phyloP scores from a whole-genome alignment of 1,140 invertebrate genomes.

The Apis cerana region DNA sequence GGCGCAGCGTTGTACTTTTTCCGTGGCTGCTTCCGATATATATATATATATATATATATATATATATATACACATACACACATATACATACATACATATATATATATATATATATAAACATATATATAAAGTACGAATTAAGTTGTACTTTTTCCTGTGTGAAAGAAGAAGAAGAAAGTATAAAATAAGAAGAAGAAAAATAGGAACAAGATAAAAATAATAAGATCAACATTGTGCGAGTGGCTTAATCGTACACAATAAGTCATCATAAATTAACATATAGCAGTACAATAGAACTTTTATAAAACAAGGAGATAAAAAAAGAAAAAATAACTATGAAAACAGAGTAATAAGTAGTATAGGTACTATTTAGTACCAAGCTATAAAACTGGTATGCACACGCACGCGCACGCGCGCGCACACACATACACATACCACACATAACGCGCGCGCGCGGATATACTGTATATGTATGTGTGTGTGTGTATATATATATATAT shows the following conservation, averaged over 20 bases:
- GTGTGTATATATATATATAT: background rate
- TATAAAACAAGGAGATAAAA: conserved; percentile 49
- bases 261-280: background rate
- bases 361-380: conserved; percentile 46
- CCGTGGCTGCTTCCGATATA: conserved; percentile 13
- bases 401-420: no score
- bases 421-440: no score
- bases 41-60: background rate
- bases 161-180: background rate
- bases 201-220: background rate
- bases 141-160: conserved; percentile 20
- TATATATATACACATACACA: no score
- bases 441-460: no score
- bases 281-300: conserved; percentile 54
- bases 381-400: conserved; percentile 7
- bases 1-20: conserved; percentile 27
- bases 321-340: conserved; percentile 19
- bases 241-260: conserved; percentile 10
- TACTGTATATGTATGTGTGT: no score
- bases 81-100: background rate
- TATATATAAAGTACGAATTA: conserved; percentile 8
- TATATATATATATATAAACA: conserved; percentile 18
- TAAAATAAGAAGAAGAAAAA: background rate
- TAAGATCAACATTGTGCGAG: background rate
- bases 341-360: conserved; percentile 45